Evolutionary conservation across 2,888 invertebrate genomes (phyloP).

Genomic region (Habroteleia sp.): DNA sequence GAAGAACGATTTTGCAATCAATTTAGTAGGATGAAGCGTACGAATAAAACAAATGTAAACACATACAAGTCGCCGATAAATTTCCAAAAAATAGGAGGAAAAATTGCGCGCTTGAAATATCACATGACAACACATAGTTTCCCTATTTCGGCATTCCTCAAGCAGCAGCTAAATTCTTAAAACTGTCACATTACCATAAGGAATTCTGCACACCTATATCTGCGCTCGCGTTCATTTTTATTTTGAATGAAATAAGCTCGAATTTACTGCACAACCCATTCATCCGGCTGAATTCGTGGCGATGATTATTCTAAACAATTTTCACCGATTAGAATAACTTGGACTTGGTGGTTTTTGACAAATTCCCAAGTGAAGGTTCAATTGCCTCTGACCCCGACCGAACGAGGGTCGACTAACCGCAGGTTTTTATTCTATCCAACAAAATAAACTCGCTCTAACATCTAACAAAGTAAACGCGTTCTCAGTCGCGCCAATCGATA

Average conservation of each 20-base stretch:
- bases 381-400: slow-evolving; percentile 5
- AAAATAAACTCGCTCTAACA: no score
- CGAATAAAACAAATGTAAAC: slow-evolving; percentile 35
- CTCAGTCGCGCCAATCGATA: no score
- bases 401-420: slow-evolving; percentile 2
- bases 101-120: slow-evolving; percentile 28
- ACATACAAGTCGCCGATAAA: slow-evolving; percentile 23
- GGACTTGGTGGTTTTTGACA: background rate
- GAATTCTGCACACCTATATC: no score
- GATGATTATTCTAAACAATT: no score
- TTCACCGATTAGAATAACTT: background rate
- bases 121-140: slow-evolving; percentile 34
- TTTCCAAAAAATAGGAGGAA: slow-evolving; percentile 24
- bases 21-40: slow-evolving; percentile 10
- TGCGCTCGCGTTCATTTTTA: no score
- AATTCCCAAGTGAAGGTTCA: slow-evolving; percentile 1
- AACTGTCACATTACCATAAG: slow-evolving; percentile 5
- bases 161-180: slow-evolving; percentile 25
- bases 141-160: slow-evolving; percentile 35
- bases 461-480: background rate
- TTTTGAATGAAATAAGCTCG: slow-evolving; percentile 22
- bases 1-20: slow-evolving; percentile 23
- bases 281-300: no score
- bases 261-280: no score
- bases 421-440: slow-evolving; percentile 1